These are phyloP conservation scores for Sisyra nigra DNA, from an alignment of 2,888 invertebrate genomes.

Conservation along the genomic window DNA sequence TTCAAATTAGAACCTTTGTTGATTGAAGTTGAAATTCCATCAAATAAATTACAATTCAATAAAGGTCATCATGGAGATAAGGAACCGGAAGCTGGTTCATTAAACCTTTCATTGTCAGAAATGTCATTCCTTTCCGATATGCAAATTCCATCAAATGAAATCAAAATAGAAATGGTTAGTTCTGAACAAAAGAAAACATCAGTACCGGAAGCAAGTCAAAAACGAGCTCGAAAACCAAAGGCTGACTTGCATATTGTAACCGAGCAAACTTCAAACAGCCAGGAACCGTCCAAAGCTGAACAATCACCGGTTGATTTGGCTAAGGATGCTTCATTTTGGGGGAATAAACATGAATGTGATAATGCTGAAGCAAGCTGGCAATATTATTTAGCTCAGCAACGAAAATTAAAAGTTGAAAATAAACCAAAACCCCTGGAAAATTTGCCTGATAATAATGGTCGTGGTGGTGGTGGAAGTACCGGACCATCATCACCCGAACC, in stretches of 20 bases:
- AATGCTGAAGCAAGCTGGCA: conserved; percentile 49
- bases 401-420: conserved; percentile 18
- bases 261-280: neutral
- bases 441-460: conserved; percentile 38
- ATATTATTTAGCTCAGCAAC: conserved; percentile 32
- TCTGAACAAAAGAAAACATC: too few species aligned
- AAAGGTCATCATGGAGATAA: neutral
- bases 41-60: neutral
- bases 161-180: too few species aligned
- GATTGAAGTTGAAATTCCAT: neutral
- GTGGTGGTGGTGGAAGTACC: conserved; percentile 37
- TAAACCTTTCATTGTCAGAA: too few species aligned
- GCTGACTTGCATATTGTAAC: conserved; percentile 21
- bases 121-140: too few species aligned
- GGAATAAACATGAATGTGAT: conserved; percentile 41
- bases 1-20: neutral
- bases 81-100: neutral
- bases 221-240: conserved; percentile 13
- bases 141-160: too few species aligned
- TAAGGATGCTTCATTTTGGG: conserved; percentile 39
- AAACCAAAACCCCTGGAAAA: conserved; percentile 17
- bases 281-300: conserved; percentile 7
- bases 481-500: conserved; percentile 19
- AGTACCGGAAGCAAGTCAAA: too few species aligned
- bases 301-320: conserved; percentile 15